These are phyloP conservation scores for Hylia prasina DNA, from an alignment of 2,113 vertebrate genomes.

Conservation along the genomic window DNA sequence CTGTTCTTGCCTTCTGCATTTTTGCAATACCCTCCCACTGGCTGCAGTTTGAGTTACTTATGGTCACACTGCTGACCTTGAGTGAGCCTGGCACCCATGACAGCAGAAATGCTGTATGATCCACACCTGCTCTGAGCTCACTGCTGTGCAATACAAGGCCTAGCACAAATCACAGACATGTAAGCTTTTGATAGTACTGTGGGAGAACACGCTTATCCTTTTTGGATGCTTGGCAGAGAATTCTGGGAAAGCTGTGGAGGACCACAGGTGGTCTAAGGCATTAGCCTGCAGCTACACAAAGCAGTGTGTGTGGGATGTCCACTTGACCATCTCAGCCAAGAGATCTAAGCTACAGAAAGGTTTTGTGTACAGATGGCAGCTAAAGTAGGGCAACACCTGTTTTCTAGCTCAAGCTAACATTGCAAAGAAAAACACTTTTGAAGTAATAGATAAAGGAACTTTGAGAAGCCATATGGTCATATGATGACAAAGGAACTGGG, in stretches of 20 bases:
- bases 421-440: background rate
- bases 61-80: background rate
- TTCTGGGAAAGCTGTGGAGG: background rate
- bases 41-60: background rate
- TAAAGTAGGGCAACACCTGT: slow-evolving; percentile 44
- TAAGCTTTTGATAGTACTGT: background rate
- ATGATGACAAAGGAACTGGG: background rate
- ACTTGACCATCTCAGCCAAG: background rate
- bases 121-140: background rate
- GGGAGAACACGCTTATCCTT: background rate
- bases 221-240: background rate
- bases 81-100: background rate
- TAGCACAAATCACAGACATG: background rate
- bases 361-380: slow-evolving; percentile 4
- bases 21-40: background rate
- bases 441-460: background rate
- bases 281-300: background rate
- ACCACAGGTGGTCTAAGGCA: background rate
- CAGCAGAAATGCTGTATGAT: background rate
- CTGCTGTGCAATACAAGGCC: accelerated
- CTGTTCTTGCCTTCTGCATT: background rate
- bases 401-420: background rate
- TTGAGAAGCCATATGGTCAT: background rate
- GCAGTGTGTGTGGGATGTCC: background rate
- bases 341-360: background rate